Evolutionary conservation across 1,140 invertebrate species (phyloP).

Genomic region (Lucilia sericata): DNA sequence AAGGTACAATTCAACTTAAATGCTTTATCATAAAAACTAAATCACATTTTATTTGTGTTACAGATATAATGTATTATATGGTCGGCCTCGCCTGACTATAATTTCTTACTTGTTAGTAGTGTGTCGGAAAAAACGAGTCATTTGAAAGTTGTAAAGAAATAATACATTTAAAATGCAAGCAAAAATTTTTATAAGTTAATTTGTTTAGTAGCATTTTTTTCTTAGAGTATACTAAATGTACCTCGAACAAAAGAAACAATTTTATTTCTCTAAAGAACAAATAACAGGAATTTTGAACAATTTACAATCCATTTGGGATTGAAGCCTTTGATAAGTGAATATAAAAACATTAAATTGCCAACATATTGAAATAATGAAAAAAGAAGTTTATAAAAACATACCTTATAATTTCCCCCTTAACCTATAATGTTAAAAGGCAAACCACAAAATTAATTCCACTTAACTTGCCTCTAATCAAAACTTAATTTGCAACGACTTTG

Average conservation of each 20-base stretch:
- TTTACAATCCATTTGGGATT: background rate
- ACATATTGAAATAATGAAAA: no score
- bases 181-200: conserved; percentile 1
- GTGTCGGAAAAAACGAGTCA: background rate
- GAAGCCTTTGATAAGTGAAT: background rate
- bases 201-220: background rate
- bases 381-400: no score
- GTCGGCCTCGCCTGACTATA: no score
- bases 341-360: background rate
- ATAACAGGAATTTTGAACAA: background rate
- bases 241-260: background rate
- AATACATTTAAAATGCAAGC: background rate
- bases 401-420: no score
- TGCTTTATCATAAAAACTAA: no score
- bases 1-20: no score
- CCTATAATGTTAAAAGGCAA: no score
- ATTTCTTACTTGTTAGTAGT: background rate
- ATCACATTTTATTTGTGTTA: no score
- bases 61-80: no score
- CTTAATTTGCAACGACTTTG: background rate
- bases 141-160: background rate
- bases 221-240: no score
- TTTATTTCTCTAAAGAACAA: background rate
- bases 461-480: background rate
- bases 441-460: background rate